A percentile compares a stretch with the other conserved stretches of the same genome.
Conservation (phyloP, 1,140 invertebrate genomes). For the Forficula auricularia region DNA sequence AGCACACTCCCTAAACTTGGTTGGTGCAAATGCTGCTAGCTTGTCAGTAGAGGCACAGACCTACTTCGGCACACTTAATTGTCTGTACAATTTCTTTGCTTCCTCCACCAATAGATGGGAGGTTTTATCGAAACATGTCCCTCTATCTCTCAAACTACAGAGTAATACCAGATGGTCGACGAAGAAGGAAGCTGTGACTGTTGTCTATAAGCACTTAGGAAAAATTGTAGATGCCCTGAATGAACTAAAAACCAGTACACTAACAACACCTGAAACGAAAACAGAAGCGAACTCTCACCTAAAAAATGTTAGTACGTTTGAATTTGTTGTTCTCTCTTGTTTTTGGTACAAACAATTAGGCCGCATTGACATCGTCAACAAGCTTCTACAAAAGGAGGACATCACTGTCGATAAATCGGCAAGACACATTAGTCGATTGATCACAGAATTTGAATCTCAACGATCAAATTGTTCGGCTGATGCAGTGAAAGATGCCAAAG, state of each 20-base stretch:
- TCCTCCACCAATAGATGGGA: constrained; percentile 13
- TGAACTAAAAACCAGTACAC: constrained; percentile 8
- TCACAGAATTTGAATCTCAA: constrained; percentile 8
- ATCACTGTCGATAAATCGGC: constrained; percentile 9
- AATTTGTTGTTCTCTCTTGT: constrained; percentile 6
- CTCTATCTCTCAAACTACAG: constrained; percentile 2
- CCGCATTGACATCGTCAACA: constrained; percentile 8
- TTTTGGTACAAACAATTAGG: constrained; percentile 10
- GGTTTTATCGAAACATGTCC: constrained; percentile 4
- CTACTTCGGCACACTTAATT: constrained; percentile 3
- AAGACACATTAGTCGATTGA: constrained; percentile 7
- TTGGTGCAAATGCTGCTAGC: constrained; percentile 12
- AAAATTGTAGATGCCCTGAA: constrained; percentile 11
- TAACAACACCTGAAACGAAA: constrained; percentile 10
- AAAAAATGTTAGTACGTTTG: constrained; percentile 9
- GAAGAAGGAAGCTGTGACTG: constrained; percentile 6
- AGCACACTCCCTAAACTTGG: constrained; percentile 19
- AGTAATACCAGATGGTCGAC: constrained; percentile 9
- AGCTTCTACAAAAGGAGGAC: constrained; percentile 6
- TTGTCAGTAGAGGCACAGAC: neutral
- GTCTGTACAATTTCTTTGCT: constrained; percentile 14
- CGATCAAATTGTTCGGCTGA: constrained; percentile 4
- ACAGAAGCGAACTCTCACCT: constrained; percentile 7
- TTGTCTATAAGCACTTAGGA: constrained; percentile 9
- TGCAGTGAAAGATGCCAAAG: constrained; percentile 5